Conservation (phyloP, 1,140 invertebrate genomes). For the Aphelinus atriplicis region DNA sequence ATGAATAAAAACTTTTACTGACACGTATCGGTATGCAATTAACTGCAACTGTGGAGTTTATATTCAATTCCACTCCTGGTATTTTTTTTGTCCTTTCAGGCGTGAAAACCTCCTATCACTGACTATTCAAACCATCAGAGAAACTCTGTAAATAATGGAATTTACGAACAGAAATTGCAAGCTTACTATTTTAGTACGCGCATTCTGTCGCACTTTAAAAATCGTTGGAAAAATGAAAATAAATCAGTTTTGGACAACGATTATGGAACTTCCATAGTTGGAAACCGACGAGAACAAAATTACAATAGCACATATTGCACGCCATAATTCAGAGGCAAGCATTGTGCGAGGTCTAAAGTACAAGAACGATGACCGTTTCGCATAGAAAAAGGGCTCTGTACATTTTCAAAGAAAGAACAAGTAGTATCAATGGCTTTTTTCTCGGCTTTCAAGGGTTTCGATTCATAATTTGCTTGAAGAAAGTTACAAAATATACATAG, state of each 20-base stretch:
- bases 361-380: too few relatives aligned
- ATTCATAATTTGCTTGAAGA: slow-evolving; percentile 15
- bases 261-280: slow-evolving; percentile 25
- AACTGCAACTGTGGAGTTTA: slow-evolving; percentile 17
- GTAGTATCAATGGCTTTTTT: too few relatives aligned
- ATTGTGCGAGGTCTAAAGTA: not conserved
- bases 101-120: not conserved
- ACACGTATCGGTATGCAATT: slow-evolving; percentile 27
- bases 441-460: slow-evolving; percentile 3
- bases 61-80: slow-evolving; percentile 3
- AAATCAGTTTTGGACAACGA: not conserved
- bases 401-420: too few relatives aligned
- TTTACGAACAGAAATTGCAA: too few relatives aligned
- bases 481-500: slow-evolving; percentile 1
- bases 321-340: slow-evolving; percentile 9
- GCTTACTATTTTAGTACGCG: too few relatives aligned
- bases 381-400: too few relatives aligned
- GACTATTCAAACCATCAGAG: too few relatives aligned
- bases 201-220: not conserved
- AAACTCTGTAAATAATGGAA: too few relatives aligned
- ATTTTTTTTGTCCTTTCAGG: not conserved
- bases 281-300: not conserved
- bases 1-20: slow-evolving; percentile 19
- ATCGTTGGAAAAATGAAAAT: not conserved
- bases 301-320: slow-evolving; percentile 11